Evolutionary conservation across 2,888 invertebrate genomes (phyloP).

Genomic region (Dendrolimus pini): DNA sequence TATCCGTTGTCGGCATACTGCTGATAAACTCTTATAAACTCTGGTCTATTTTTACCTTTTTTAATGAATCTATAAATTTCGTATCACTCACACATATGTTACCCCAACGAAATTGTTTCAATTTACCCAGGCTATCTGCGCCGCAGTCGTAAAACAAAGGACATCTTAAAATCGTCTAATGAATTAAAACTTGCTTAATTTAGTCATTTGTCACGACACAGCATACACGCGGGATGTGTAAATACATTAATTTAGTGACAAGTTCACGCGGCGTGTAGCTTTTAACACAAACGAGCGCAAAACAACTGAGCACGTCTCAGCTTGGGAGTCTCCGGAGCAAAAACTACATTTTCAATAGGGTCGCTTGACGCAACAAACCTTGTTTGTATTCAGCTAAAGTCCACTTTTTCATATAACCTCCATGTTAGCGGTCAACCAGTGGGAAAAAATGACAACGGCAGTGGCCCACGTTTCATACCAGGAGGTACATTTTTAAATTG

Average conservation of each 20-base stretch:
- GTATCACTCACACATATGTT: no score
- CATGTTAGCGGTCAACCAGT: conserved; percentile 11
- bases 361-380: conserved; percentile 25
- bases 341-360: conserved; percentile 43
- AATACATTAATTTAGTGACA: conserved; percentile 24
- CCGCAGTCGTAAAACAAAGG: not conserved
- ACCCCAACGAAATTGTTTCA: no score
- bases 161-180: conserved; percentile 12
- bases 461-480: conserved; percentile 23
- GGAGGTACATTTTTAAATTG: conserved; percentile 37
- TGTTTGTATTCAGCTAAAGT: conserved; percentile 47
- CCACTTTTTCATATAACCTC: conserved; percentile 46
- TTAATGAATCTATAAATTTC: no score
- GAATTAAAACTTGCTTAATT: not conserved
- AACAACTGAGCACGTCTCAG: conserved; percentile 28
- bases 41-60: no score
- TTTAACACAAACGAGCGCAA: conserved; percentile 25
- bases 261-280: conserved; percentile 25
- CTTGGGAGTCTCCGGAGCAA: conserved; percentile 30
- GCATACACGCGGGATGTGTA: not conserved
- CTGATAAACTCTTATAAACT: no score
- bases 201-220: not conserved
- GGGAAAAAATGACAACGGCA: conserved; percentile 35
- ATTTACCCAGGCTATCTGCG: no score
- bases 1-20: no score